phyloP scores from a whole-genome alignment of 2,113 vertebrate species.

The Paradoxurus hermaphroditus region DNA sequence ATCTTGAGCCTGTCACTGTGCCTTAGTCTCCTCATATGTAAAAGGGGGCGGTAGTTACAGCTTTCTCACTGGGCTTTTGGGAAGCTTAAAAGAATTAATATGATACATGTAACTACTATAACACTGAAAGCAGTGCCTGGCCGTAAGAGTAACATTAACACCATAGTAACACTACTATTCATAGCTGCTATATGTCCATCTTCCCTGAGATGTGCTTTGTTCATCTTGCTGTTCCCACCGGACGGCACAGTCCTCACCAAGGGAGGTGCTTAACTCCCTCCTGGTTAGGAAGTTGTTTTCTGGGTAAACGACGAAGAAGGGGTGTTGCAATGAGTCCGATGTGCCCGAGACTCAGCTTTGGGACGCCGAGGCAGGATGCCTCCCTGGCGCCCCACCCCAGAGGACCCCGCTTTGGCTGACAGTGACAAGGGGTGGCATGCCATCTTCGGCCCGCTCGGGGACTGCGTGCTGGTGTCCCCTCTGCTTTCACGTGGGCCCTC shows the following conservation, averaged over 20 bases:
- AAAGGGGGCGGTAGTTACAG: not conserved
- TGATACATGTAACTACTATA: not conserved
- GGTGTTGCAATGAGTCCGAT: no score
- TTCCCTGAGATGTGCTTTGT: not conserved
- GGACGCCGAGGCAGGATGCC: no score
- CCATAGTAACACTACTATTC: not conserved
- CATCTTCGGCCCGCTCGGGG: not conserved
- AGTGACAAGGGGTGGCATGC: not conserved
- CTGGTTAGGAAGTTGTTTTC: not conserved
- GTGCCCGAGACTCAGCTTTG: not conserved
- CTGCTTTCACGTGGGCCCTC: not conserved
- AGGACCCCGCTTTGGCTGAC: not conserved
- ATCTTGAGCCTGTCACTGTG: not conserved
- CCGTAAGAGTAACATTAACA: no score
- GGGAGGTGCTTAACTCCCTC: not conserved
- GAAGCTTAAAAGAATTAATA: not conserved
- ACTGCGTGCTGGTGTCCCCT: not conserved
- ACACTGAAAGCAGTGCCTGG: not conserved
- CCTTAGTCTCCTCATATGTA: not conserved
- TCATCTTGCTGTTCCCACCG: no score
- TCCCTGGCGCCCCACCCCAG: fast-evolving
- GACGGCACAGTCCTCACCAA: not conserved
- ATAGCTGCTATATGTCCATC: not conserved
- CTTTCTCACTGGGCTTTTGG: not conserved
- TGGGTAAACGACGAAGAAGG: not conserved